Percentiles rank a stretch among this genome's conserved stretches.
phyloP scores from a whole-genome alignment of 1,140 invertebrate genomes.

The Trissolcus basalis region DNA sequence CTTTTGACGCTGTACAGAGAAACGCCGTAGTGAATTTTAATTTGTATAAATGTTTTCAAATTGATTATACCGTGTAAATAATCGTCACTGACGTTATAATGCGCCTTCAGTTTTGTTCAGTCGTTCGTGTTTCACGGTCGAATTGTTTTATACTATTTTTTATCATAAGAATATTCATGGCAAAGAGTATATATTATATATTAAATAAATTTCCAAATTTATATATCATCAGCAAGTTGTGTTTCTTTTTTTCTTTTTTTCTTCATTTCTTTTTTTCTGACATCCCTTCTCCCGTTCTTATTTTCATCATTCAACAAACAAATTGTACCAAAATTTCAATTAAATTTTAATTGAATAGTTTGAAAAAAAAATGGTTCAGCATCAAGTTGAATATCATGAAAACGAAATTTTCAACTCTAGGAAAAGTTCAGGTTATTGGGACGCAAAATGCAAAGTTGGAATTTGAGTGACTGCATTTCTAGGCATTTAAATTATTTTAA shows the following conservation, averaged over 20 bases:
- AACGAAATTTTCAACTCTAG: too few species aligned
- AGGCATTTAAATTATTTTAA: too few species aligned
- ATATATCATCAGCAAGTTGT: too few species aligned
- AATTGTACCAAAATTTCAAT: too few species aligned
- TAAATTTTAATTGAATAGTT: too few species aligned
- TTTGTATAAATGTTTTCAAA: conserved; percentile 42
- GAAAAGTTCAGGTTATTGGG: too few species aligned
- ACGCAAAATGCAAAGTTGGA: too few species aligned
- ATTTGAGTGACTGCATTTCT: too few species aligned
- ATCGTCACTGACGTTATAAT: conserved; percentile 19
- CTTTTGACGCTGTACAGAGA: conserved; percentile 10
- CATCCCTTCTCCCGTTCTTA: conserved; percentile 1
- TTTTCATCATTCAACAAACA: too few species aligned
- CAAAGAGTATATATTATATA: not conserved
- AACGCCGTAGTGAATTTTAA: conserved; percentile 30
- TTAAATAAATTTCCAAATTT: not conserved
- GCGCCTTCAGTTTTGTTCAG: conserved; percentile 15
- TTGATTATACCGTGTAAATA: conserved; percentile 45
- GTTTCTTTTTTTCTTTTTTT: conserved; percentile 2
- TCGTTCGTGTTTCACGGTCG: conserved; percentile 25
- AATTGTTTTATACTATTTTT: conserved; percentile 31
- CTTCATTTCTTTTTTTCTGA: not conserved
- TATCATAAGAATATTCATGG: conserved; percentile 1
- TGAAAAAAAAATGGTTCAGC: too few species aligned
- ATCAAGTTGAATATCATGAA: too few species aligned